phyloP scores from a whole-genome alignment of 2,113 vertebrate species.

The Crotalus horridus region DNA sequence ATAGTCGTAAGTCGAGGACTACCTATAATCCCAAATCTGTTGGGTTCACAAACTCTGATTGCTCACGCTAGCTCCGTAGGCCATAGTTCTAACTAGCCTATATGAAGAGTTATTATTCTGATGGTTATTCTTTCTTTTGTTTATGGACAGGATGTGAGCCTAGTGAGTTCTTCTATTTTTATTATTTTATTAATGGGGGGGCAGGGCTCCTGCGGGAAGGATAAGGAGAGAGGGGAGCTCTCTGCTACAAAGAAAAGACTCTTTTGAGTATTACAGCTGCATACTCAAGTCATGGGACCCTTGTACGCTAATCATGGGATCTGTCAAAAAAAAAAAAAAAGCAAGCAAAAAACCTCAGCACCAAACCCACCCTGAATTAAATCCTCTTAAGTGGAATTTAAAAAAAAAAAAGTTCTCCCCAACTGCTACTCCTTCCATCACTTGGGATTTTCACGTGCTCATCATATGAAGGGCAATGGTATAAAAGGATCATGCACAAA shows the following conservation, averaged over 20 bases:
- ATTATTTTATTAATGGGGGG: background rate
- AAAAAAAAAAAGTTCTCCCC: background rate
- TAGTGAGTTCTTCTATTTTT: background rate
- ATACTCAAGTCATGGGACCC: slow-evolving; percentile 53
- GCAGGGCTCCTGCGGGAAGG: background rate
- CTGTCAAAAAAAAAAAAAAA: background rate
- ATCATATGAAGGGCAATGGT: slow-evolving; percentile 50
- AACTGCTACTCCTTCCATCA: background rate
- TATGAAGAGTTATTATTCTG: background rate
- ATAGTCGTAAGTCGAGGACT: background rate
- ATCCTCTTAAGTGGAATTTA: slow-evolving; percentile 56
- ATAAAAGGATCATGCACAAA: slow-evolving; percentile 56
- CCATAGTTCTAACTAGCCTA: background rate
- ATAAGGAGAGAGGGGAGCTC: slow-evolving; percentile 20
- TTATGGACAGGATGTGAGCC: background rate
- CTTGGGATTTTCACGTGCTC: slow-evolving; percentile 57
- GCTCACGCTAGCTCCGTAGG: background rate
- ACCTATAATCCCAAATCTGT: background rate
- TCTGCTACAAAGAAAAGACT: slow-evolving; percentile 47
- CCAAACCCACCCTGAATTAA: slow-evolving; percentile 45
- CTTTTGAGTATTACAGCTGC: slow-evolving; percentile 38
- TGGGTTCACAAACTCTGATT: background rate
- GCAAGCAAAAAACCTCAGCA: background rate
- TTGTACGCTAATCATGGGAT: slow-evolving; percentile 61
- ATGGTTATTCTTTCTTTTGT: background rate